phyloP scores from a whole-genome alignment of 1,140 invertebrate species.

The Cardiocondyla obscurior region DNA sequence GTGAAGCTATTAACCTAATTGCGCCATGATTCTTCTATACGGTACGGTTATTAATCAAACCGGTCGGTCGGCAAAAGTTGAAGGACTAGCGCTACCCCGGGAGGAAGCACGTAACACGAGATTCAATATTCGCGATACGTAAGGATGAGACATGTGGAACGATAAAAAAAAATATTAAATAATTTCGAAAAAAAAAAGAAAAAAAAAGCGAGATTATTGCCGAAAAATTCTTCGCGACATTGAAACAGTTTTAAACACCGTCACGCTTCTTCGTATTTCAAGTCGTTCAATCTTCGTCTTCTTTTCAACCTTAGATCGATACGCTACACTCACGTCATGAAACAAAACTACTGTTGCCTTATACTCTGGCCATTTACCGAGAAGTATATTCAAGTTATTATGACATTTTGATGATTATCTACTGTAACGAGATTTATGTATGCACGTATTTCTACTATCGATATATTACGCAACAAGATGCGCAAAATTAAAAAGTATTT shows the following conservation, averaged over 20 bases:
- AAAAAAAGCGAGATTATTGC: not conserved
- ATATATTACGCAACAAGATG: not conserved
- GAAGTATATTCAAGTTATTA: not conserved
- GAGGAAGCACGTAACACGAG: not conserved
- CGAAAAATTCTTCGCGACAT: not conserved
- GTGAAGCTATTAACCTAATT: constrained; percentile 79
- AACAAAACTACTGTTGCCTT: constrained; percentile 2
- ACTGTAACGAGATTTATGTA: not conserved
- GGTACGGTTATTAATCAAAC: constrained; percentile 63
- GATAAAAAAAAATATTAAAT: not conserved
- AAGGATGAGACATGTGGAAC: not conserved
- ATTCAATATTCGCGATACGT: not conserved
- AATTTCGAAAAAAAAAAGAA: not conserved
- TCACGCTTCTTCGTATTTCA: not conserved
- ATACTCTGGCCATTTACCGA: not conserved
- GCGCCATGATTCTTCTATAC: constrained; percentile 66
- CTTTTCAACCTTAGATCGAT: constrained; percentile 19
- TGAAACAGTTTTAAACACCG: constrained; percentile 14
- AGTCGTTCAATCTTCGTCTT: constrained; percentile 10
- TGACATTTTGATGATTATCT: not conserved
- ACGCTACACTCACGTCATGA: constrained; percentile 4
- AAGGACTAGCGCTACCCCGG: not conserved
- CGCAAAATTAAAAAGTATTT: not conserved
- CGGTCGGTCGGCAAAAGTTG: constrained; percentile 59
- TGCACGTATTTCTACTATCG: not conserved